Conservation (phyloP, 2,888 invertebrate species). For the Microchrysa polita region DNA sequence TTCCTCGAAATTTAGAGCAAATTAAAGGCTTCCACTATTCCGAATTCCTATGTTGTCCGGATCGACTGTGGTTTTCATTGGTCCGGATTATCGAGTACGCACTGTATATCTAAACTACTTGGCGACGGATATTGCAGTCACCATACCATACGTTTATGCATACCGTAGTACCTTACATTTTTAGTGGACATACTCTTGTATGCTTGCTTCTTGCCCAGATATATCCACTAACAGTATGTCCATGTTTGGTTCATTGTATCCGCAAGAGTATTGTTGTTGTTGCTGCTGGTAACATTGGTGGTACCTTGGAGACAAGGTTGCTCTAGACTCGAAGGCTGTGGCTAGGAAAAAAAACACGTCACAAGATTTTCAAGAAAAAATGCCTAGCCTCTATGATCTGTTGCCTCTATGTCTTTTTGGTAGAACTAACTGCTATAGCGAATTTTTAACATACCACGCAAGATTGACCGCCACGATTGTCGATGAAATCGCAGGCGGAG, state of each 20-base stretch:
- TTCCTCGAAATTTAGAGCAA: no score
- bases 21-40: no score
- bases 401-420: not conserved
- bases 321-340: not conserved
- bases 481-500: not conserved
- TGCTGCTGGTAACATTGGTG: no score
- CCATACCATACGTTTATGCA: not conserved
- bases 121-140: not conserved
- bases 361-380: not conserved
- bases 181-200: no score
- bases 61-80: no score
- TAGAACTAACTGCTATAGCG: not conserved
- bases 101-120: no score
- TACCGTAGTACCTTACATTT: not conserved
- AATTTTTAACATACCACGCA: constrained; percentile 39
- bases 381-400: not conserved
- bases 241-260: constrained; percentile 37
- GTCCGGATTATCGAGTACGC: no score
- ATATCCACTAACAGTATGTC: constrained; percentile 28
- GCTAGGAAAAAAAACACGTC: no score
- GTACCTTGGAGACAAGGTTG: no score
- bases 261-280: not conserved
- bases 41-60: no score
- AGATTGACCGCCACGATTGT: constrained; percentile 30
- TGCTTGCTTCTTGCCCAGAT: not conserved